Percentiles rank a stretch among this genome's conserved stretches.
phyloP scores from a whole-genome alignment of 2,113 vertebrate genomes.

The Psephotus haematonotus region DNA sequence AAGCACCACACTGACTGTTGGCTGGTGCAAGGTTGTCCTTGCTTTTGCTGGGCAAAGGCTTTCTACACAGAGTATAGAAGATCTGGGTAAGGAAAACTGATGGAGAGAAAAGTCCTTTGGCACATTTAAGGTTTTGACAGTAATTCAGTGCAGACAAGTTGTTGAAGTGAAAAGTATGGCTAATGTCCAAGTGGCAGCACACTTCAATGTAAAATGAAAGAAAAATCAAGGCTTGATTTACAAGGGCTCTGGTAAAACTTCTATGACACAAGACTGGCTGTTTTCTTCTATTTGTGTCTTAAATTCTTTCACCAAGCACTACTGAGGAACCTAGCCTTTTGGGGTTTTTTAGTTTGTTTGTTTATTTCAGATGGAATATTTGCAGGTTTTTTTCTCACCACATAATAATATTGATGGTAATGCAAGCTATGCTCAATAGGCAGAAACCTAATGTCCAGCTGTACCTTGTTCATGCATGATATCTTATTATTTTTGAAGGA shows the following conservation, averaged over 20 bases:
- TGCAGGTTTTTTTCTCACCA: neutral
- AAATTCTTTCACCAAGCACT: neutral
- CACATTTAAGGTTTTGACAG: neutral
- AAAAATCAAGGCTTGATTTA: conserved; percentile 15
- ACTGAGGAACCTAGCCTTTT: neutral
- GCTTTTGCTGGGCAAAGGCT: neutral
- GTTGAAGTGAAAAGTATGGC: conserved; percentile 31
- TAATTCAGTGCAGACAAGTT: conserved; percentile 13
- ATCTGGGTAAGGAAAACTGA: neutral
- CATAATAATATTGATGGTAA: neutral
- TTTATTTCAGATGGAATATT: neutral
- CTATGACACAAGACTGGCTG: neutral
- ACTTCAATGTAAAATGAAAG: neutral
- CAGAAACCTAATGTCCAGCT: neutral
- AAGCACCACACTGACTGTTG: neutral
- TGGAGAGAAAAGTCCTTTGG: neutral
- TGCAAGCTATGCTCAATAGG: neutral
- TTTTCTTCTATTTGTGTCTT: neutral
- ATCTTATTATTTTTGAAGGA: neutral
- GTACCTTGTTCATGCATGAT: neutral
- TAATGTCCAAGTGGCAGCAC: neutral
- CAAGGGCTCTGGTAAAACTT: neutral
- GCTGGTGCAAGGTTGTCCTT: neutral
- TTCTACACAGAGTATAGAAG: neutral
- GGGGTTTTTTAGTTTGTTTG: neutral